These are phyloP conservation scores for Mystacides longicornis DNA, from an alignment of 2,888 invertebrate genomes.

Conservation along the genomic window DNA sequence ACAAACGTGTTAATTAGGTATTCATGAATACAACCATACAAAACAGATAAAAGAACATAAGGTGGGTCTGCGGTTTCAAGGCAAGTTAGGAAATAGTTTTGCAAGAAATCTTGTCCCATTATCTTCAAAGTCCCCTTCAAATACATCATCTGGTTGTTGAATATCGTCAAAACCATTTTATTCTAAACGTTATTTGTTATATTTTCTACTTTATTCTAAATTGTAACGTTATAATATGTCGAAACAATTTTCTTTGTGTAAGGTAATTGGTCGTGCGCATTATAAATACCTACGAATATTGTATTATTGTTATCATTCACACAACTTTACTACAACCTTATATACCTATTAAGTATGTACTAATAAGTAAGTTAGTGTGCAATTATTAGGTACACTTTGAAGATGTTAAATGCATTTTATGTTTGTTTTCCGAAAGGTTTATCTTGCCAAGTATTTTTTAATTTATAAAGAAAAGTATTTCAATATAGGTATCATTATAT, in stretches of 20 bases:
- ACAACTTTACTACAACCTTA: not conserved
- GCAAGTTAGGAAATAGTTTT: not conserved
- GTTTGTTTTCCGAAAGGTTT: no score
- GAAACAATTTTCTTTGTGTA: not conserved
- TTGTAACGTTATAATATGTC: not conserved
- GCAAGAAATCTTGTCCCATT: not conserved
- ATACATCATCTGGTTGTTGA: no score
- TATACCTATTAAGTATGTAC: not conserved
- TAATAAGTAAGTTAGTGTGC: no score
- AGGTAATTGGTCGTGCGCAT: not conserved
- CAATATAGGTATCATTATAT: no score
- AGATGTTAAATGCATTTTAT: no score
- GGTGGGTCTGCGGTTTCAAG: slow-evolving; percentile 13
- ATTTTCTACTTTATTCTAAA: not conserved
- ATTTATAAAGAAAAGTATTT: no score
- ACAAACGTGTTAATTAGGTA: not conserved
- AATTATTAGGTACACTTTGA: no score
- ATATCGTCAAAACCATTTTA: not conserved
- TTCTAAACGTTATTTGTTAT: not conserved
- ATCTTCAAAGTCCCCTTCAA: no score
- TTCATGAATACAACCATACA: no score
- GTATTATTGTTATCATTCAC: not conserved
- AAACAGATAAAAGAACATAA: no score
- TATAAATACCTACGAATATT: not conserved
- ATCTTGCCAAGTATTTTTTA: no score